Evolutionary conservation across 2,113 vertebrate genomes (phyloP).

Genomic region (Oplegnathus fasciatus): DNA sequence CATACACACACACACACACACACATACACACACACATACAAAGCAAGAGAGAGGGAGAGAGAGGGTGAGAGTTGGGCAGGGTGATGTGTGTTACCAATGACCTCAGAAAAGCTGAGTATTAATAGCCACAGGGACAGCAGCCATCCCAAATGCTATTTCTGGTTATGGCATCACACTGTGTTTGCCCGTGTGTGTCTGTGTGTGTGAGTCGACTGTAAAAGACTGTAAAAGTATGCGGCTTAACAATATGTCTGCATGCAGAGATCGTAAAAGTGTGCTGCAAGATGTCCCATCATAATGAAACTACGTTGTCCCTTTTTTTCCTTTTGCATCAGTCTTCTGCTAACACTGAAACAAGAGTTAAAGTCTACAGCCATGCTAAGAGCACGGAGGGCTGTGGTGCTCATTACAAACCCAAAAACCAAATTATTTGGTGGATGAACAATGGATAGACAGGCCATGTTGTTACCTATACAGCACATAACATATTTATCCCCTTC

Average conservation of each 20-base stretch:
- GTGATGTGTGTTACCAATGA: conserved; percentile 58
- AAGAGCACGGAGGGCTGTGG: neutral
- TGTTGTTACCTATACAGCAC: neutral
- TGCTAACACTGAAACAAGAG: neutral
- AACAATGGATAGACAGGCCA: neutral
- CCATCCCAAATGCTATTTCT: conserved; percentile 71
- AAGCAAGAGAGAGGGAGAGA: conserved; percentile 12
- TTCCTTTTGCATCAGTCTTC: conserved; percentile 1
- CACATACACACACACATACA: conserved; percentile 3
- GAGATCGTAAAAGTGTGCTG: conserved; percentile 9
- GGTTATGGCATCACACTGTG: conserved; percentile 64
- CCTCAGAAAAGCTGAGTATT: conserved; percentile 74
- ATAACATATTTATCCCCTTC: neutral
- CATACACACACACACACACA: too few species aligned
- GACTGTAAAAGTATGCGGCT: conserved; percentile 39
- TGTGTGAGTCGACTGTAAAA: conserved; percentile 44
- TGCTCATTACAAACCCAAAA: neutral
- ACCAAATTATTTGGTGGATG: neutral
- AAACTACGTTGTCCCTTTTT: conserved; percentile 5
- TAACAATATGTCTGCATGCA: conserved; percentile 47
- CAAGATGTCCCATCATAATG: conserved; percentile 11
- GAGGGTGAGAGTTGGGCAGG: conserved; percentile 30
- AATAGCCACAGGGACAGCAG: conserved; percentile 68
- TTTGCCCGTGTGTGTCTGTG: conserved; percentile 35
- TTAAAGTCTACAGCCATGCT: neutral